Evolutionary conservation across 2,888 invertebrate species (phyloP).

Genomic region (Teinopalpus imperialis): DNA sequence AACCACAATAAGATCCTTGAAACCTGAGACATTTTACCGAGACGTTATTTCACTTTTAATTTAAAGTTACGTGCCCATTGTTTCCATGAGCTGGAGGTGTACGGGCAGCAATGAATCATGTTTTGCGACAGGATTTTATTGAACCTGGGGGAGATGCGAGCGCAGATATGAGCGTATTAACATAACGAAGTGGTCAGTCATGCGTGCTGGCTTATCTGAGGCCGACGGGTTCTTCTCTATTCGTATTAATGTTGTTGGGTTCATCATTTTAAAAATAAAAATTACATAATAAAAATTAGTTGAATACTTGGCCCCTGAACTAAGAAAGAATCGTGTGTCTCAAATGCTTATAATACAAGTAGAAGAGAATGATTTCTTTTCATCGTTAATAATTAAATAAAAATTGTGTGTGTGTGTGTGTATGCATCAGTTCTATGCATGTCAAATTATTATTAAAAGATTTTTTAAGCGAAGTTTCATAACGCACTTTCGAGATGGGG

Average conservation of each 20-base stretch:
- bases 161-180: constrained; percentile 47
- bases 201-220: constrained; percentile 48
- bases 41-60: not conserved
- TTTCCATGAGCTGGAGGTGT: constrained; percentile 13
- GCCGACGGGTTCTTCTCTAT: constrained; percentile 33
- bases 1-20: too few species aligned
- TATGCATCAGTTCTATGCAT: too few species aligned
- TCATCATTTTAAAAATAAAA: constrained; percentile 2
- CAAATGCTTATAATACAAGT: too few species aligned
- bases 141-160: constrained; percentile 45
- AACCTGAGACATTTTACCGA: not conserved
- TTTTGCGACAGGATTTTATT: constrained; percentile 38
- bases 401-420: too few species aligned
- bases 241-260: constrained; percentile 12
- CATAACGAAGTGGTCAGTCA: constrained; percentile 56
- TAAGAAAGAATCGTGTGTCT: too few species aligned
- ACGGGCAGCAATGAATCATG: constrained; percentile 42
- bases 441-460: too few species aligned
- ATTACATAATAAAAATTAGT: too few species aligned
- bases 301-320: too few species aligned
- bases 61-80: constrained; percentile 14
- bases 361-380: too few species aligned
- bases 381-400: too few species aligned
- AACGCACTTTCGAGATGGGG: too few species aligned
- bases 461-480: too few species aligned